A percentile compares a stretch with the other conserved stretches of the same genome.
These are phyloP conservation scores for Cynocephalus volans DNA, from an alignment of 2,113 vertebrate genomes.

Conservation along the genomic window DNA sequence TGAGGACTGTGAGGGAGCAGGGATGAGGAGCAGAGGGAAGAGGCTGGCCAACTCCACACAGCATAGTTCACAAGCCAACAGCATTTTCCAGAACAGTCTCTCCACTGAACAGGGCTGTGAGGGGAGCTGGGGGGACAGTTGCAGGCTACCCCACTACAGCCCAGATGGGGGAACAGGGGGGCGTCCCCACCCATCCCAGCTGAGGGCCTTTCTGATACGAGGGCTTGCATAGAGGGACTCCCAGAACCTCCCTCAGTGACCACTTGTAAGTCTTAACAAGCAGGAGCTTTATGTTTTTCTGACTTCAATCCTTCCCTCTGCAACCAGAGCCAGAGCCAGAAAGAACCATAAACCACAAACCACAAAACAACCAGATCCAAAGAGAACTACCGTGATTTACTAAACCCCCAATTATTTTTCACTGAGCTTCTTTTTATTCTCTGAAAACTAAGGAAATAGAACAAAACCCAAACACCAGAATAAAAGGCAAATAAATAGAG, in stretches of 20 bases:
- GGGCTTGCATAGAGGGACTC: neutral
- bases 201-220: neutral
- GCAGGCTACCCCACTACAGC: neutral
- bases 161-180: neutral
- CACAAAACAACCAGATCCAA: neutral
- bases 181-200: neutral
- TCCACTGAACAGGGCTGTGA: neutral
- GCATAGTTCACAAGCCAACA: constrained; percentile 33
- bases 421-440: neutral
- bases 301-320: neutral
- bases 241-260: neutral
- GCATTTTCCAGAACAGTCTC: constrained; percentile 60
- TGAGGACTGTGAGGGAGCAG: too few species aligned
- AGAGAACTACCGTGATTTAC: neutral
- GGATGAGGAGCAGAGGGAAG: neutral
- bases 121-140: neutral
- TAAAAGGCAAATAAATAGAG: neutral
- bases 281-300: neutral
- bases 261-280: neutral
- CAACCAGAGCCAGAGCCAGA: constrained; percentile 1
- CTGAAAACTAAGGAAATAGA: neutral
- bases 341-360: constrained; percentile 13
- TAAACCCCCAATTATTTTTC: neutral
- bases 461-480: constrained; percentile 9
- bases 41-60: neutral